Conservation (phyloP, 2,888 invertebrate genomes). For the Drosophila pseudotalamancana region DNA sequence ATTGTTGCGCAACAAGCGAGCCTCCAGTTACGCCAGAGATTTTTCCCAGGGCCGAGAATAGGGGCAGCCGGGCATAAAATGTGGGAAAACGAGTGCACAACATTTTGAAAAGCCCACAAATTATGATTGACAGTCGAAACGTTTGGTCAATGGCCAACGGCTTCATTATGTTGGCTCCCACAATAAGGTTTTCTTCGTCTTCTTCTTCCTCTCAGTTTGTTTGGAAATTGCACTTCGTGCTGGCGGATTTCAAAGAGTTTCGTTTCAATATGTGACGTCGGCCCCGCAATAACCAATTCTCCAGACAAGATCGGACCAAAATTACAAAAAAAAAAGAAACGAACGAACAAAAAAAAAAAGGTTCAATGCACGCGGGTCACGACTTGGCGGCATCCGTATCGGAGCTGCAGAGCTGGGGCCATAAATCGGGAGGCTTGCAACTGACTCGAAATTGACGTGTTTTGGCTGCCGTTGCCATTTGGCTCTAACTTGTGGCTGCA, state of each 20-base stretch:
- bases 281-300: background rate
- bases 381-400: constrained; percentile 59
- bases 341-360: constrained; percentile 16
- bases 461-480: constrained; percentile 47
- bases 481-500: constrained; percentile 11
- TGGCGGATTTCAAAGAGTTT: constrained; percentile 57
- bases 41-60: constrained; percentile 59
- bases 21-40: constrained; percentile 64
- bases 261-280: constrained; percentile 43
- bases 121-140: constrained; percentile 69
- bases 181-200: constrained; percentile 37
- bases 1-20: constrained; percentile 48
- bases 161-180: constrained; percentile 73
- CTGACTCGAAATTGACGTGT: constrained; percentile 50
- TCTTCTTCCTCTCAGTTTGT: constrained; percentile 9
- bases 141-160: constrained; percentile 53
- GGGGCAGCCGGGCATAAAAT: constrained; percentile 59
- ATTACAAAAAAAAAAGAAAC: background rate
- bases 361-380: constrained; percentile 83
- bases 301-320: constrained; percentile 21
- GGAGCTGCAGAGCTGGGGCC: constrained; percentile 6
- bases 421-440: constrained; percentile 41
- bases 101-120: constrained; percentile 19
- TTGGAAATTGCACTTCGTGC: constrained; percentile 76
- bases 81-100: constrained; percentile 63